These are phyloP conservation scores for Oxyura jamaicensis DNA, from an alignment of 2,113 vertebrate species.

Conservation along the genomic window DNA sequence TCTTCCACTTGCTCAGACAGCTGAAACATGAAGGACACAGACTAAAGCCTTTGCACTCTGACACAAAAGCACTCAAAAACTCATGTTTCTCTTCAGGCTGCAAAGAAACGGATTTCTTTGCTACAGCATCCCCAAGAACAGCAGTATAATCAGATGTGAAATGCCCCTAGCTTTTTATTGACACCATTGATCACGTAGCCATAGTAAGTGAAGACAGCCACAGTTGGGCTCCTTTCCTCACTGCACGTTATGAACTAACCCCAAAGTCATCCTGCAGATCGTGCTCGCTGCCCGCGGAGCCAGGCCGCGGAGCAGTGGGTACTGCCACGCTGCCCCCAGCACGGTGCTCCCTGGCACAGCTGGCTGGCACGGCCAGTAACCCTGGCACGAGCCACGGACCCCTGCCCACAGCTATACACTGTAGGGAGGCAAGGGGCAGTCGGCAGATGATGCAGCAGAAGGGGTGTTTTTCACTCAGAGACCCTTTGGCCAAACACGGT, in stretches of 20 bases:
- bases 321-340: rapidly evolving
- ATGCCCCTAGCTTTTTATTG: not conserved
- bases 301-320: too few species aligned
- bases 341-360: not conserved
- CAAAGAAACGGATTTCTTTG: not conserved
- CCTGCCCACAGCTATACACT: too few species aligned
- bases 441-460: not conserved
- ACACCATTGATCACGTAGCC: not conserved
- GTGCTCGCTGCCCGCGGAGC: too few species aligned
- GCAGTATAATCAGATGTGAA: not conserved
- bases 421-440: rapidly evolving
- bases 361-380: not conserved
- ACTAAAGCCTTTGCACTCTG: not conserved
- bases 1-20: not conserved
- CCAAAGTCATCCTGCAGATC: not conserved
- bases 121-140: not conserved
- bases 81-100: not conserved
- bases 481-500: not conserved
- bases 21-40: not conserved
- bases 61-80: not conserved
- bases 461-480: not conserved
- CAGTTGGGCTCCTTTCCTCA: not conserved
- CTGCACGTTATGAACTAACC: not conserved
- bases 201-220: not conserved
- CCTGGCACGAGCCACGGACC: not conserved